Evolutionary conservation across 2,888 invertebrate species (phyloP), one percentile per base, ranked within the genome.

Genomic region (Diaprepes abbreviatus): DNA sequence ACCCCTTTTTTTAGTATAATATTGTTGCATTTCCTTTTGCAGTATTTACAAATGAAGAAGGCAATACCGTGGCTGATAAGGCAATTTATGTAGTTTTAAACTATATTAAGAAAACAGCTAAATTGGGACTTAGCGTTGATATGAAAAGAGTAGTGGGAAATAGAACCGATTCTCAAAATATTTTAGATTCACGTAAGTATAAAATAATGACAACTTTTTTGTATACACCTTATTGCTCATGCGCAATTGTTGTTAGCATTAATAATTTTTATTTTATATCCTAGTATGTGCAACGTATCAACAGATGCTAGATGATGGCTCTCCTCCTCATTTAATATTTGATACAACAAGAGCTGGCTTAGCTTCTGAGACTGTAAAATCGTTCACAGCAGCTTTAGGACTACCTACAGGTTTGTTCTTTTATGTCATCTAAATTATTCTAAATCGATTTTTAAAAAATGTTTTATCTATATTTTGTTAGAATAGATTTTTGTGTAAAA

Each of bases 301-400:
- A 72, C 88, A 87, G 57, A 89, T 91, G 83, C 81, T 91, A 64
- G 86, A 87, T 9, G 87, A 87, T 1, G 89, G 90, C 74, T 88
- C 88, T 76, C 88, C 89, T 0, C 95, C 95, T 0, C 93, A 95
- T 83, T 85, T 95, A 10, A 88, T 95, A 4, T 84, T 96, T 73
- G 95, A 96, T 83, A 91, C 92, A 16, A 95, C 95, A 0, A 91
- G 91, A 85, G 89, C 91, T 3, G 94, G 94, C 2, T 87, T 92
- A 31, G 90, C 92, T 12, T 93, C 94, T 0, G 95, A 95, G 85
- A 92, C 93, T 0, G 92, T 94, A 2, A 94, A 95, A 83, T 92
- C 93, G 0, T 92, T 96, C 80, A 91, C 93, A 2, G 89, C 91
- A 14, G 92, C 93, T 0, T 82, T 96, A 64, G 92, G 89, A 0